Conservation (phyloP, 2,797 vertebrate genomes). For the Ataeniobius toweri region DNA sequence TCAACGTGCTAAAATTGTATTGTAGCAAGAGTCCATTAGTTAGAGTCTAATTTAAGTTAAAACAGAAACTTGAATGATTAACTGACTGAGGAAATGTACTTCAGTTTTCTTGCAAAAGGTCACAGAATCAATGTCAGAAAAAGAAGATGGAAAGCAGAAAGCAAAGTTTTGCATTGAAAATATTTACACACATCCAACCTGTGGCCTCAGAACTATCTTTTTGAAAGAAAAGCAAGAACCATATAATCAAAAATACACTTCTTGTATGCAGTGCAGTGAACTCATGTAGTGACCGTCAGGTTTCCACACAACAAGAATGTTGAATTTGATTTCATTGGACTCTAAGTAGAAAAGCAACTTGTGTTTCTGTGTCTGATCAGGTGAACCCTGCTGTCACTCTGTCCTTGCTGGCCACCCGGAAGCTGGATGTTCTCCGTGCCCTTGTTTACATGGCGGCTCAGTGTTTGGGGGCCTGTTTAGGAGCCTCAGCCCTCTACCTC, state of each 20-base stretch:
- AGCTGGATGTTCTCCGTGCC: conserved; percentile 75
- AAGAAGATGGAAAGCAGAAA: background rate
- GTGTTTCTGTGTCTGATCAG: conserved; percentile 55
- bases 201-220: background rate
- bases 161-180: background rate
- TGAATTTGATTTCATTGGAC: background rate
- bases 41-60: background rate
- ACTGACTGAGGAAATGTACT: background rate
- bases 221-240: background rate
- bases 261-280: no score
- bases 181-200: background rate
- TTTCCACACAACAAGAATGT: background rate
- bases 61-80: background rate
- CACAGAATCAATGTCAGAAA: background rate
- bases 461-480: conserved; percentile 82
- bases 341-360: background rate
- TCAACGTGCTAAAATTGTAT: background rate
- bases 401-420: conserved; percentile 82
- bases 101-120: background rate
- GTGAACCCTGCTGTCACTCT: conserved; percentile 86
- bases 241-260: background rate
- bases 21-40: background rate
- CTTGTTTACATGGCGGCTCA: conserved; percentile 78
- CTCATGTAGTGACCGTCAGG: no score
- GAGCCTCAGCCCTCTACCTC: conserved; percentile 77